A percentile compares a stretch with the other conserved stretches of the same genome.
phyloP scores from a whole-genome alignment of 64 coral and sea anemone genomes.

The Stylophora pistillata region DNA sequence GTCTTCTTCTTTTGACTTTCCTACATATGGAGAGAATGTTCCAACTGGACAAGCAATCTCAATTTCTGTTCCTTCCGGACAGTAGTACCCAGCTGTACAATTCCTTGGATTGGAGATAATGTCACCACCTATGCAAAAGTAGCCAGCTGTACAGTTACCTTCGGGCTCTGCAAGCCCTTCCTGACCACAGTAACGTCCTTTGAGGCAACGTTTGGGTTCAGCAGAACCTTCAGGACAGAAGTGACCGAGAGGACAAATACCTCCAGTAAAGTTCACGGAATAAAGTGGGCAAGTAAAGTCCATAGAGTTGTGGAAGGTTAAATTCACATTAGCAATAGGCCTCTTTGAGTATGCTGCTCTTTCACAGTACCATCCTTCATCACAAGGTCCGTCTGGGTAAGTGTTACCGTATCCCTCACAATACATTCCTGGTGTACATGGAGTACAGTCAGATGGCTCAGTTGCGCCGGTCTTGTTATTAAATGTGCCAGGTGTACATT shows the following conservation, averaged over 20 bases:
- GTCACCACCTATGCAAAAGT: conserved; percentile 72
- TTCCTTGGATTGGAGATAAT: conserved; percentile 63
- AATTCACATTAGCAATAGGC: conserved; percentile 52
- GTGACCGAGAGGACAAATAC: conserved; percentile 79
- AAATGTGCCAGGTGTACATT: conserved; percentile 96
- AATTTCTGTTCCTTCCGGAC: conserved; percentile 67
- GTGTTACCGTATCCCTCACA: conserved; percentile 86
- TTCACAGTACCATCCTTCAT: conserved; percentile 86
- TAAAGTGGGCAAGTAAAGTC: conserved; percentile 92
- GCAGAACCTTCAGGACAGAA: conserved; percentile 86
- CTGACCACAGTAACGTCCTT: conserved; percentile 79
- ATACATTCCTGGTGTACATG: conserved; percentile 87
- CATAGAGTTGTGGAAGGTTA: conserved; percentile 74
- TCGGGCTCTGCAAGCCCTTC: conserved; percentile 69
- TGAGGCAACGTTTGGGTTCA: conserved; percentile 56
- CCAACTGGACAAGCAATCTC: conserved; percentile 80
- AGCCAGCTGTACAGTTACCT: conserved; percentile 89
- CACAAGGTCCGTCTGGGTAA: conserved; percentile 75
- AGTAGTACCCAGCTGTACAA: conserved; percentile 87
- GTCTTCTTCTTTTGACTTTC: conserved; percentile 73
- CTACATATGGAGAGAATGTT: conserved; percentile 81
- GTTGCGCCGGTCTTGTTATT: conserved; percentile 78
- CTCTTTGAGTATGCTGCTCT: conserved; percentile 81
- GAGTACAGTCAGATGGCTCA: conserved; percentile 63
- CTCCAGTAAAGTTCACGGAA: conserved; percentile 92